Base-by-base conservation (phyloP, 2,113 vertebrate genomes). In the Upupa epops region DNA sequence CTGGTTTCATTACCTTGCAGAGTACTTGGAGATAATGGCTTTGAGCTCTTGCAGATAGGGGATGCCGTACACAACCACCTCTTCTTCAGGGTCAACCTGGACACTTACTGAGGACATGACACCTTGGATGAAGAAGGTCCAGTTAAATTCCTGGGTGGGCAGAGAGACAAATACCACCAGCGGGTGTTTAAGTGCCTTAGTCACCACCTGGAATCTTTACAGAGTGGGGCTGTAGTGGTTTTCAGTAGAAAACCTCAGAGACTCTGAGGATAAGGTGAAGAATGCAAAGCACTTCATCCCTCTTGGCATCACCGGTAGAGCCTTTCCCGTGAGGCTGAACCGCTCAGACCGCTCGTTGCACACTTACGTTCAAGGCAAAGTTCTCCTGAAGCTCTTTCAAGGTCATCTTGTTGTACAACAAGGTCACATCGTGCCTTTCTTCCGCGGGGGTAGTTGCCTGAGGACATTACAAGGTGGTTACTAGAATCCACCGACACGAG, bases 371-470 rank as follows among this genome's bases (percentile, higher is more conserved):
- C 76, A 99, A 83, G 28, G 76, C 56, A 84, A 98, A 99, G 64
- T 96, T 97, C 66, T 95, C 97, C 97, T 99, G 98, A 6, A 99
- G 97, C 74, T 99, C 97, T 20, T 64, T 86, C 32, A 99, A 96
- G 37, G 97, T 97, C 98, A 99, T 99, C 97, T 98, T 98, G 96
- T 98, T 98, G 97, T 99, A 99, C n/a, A 99, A 96, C 83, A 98
- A 59, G 1, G 98, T 99, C 72, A 99, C 98, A 36, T 99, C 98
- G 1, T 99, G 98, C n/a, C 99, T 98, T 56, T 99, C 98, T 86
- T 99, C 99, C 76, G 97, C 98, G 18, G 99, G 98, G 22, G 96
- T 98, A 1, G 98, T 99, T 88, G 99, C 99, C 99, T 99, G 95
- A 71, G 18, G 86, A 94, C 36, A 90, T 86, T 86, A 78, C 60